A percentile compares a stretch with the other conserved stretches of the same genome.
Evolutionary conservation across 2,888 invertebrate species (phyloP).

Genomic region (Caenorhabditis sp.): DNA sequence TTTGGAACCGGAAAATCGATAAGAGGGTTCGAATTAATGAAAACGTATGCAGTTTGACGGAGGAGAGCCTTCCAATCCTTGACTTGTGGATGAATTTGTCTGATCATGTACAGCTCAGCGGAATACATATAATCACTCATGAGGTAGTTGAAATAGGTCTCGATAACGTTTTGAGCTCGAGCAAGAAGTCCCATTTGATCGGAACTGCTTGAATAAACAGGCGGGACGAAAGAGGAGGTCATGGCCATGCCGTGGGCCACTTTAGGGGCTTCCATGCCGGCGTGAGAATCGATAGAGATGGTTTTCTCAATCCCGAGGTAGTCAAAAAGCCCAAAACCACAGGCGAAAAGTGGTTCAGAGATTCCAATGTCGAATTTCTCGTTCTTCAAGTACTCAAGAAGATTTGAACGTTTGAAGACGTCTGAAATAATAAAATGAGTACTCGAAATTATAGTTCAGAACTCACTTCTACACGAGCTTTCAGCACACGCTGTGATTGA

Average conservation of each 20-base stretch:
- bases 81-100: slow-evolving; percentile 11
- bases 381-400: slow-evolving; percentile 38
- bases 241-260: slow-evolving; percentile 28
- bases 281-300: slow-evolving; percentile 32
- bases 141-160: slow-evolving; percentile 13
- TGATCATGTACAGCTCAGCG: slow-evolving; percentile 19
- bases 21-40: slow-evolving; percentile 25
- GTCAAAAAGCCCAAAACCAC: slow-evolving; percentile 48
- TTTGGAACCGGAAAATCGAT: slow-evolving; percentile 28
- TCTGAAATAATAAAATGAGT: slow-evolving; percentile 13
- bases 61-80: slow-evolving; percentile 26
- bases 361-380: slow-evolving; percentile 55
- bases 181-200: slow-evolving; percentile 21
- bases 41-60: slow-evolving; percentile 17
- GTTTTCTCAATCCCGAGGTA: slow-evolving; percentile 30
- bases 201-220: slow-evolving; percentile 15
- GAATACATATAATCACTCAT: slow-evolving; percentile 11
- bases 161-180: slow-evolving; percentile 17
- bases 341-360: slow-evolving; percentile 48
- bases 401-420: slow-evolving; percentile 32
- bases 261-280: slow-evolving; percentile 25
- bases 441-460: no score
- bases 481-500: no score
- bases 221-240: slow-evolving; percentile 21
- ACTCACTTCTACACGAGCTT: no score